phyloP scores from a whole-genome alignment of 2,888 invertebrate species.

The Pecten maximus region DNA sequence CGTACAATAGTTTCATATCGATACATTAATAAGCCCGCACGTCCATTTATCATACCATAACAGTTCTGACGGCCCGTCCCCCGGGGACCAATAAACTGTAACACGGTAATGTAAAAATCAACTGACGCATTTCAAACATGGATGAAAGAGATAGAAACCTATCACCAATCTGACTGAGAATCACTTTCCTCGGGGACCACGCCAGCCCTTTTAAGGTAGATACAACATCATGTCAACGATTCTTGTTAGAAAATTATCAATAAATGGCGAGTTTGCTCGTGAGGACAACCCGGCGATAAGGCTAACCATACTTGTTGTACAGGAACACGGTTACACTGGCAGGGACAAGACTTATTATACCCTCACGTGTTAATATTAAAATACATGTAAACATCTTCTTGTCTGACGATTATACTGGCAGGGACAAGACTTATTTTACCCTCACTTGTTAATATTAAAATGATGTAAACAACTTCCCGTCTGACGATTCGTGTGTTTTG shows the following conservation, averaged over 20 bases:
- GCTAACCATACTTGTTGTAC: no score
- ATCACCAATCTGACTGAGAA: not conserved
- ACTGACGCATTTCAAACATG: slow-evolving; percentile 26
- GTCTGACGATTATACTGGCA: no score
- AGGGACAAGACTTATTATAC: no score
- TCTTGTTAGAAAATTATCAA: not conserved
- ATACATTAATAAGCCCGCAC: not conserved
- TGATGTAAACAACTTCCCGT: no score
- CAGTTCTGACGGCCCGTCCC: slow-evolving; percentile 3
- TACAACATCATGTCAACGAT: not conserved
- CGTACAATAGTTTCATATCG: not conserved
- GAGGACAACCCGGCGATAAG: not conserved
- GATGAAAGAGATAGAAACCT: not conserved
- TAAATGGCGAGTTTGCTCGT: not conserved
- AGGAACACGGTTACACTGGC: no score
- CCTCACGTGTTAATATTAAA: no score
- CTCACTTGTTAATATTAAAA: no score
- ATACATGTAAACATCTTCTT: no score
- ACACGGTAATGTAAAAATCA: not conserved
- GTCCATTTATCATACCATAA: not conserved
- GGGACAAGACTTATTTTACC: no score
- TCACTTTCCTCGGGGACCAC: not conserved
- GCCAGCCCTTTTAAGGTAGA: not conserved
- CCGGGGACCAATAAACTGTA: not conserved
- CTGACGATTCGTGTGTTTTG: no score